These are phyloP conservation scores for Myotis findleyi DNA, from an alignment of 2,797 vertebrate genomes.

Conservation along the genomic window DNA sequence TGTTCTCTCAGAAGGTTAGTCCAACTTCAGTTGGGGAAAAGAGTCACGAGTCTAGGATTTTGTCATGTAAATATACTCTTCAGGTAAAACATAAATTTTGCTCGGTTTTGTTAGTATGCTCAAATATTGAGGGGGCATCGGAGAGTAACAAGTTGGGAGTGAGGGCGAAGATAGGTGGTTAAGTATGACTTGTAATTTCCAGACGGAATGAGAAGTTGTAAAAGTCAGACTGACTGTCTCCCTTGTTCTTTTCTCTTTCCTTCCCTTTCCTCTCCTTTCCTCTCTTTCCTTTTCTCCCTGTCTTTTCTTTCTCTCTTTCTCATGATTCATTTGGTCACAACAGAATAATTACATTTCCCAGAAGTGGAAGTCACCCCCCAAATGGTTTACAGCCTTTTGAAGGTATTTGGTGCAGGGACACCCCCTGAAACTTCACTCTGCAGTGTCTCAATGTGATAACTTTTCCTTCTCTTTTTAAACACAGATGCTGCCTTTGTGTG, in stretches of 20 bases:
- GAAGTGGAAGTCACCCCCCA: background rate
- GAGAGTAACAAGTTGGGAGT: background rate
- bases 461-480: constrained; percentile 46
- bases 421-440: background rate
- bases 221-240: constrained; percentile 74
- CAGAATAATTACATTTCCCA: constrained; percentile 33
- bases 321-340: constrained; percentile 49
- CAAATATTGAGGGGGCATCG: background rate
- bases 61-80: background rate
- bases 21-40: background rate
- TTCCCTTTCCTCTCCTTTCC: background rate
- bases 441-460: background rate
- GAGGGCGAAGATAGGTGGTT: constrained; percentile 36
- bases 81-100: background rate
- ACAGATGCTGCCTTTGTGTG: constrained; percentile 63
- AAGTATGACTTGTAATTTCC: constrained; percentile 52
- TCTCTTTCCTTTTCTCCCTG: background rate
- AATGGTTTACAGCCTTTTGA: constrained; percentile 58
- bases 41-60: background rate
- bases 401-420: background rate
- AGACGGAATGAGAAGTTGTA: constrained; percentile 69
- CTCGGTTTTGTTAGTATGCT: background rate
- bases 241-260: background rate
- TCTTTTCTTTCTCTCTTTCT: background rate
- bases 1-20: background rate